Base-by-base conservation (phyloP, 2,113 vertebrate genomes). In the Falco punctatus region DNA sequence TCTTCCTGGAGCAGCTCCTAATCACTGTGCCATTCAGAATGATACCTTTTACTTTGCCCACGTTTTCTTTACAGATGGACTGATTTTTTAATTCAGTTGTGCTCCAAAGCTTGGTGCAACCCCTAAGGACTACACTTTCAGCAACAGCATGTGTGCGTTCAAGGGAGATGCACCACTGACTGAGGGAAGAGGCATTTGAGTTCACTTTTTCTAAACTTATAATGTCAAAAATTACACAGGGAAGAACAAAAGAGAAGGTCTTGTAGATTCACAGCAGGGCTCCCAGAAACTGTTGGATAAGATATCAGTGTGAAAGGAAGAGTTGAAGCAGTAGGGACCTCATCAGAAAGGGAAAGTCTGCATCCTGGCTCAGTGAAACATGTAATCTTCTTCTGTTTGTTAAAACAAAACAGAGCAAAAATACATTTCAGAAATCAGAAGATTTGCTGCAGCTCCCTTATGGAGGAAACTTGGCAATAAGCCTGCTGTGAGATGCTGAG, bases 361-460 rank as follows among this genome's bases (percentile, higher is more conserved):
- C 28, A 78, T 81, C 82, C 44, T 52, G 59, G 65, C 77, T 95
- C 83, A 94, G 69, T 82, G 82, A 93, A 96, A 95, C 86, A 69
- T 89, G 46, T 87, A 91, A 94, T 97, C 65, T 81, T 96, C 93
- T 80, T 81, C 77, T 84, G 52, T 84, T 86, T 91, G 72, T 74
- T 95, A 71, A 86, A 94, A 88, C 51, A 92, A 95, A 94, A 75
- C 65, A 81, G 33, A 6, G 8, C 30, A 90, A 93, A 96, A 94
- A 32, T 10, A 75, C 7, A 22, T 84, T 84, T 88, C 2, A 0
- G 65, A 89, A 92, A 92, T 67, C 75, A 46, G 71, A 86, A 92
- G 69, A 73, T 95, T 87, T 93, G 62, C 57, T 91, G 70, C 57
- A 89, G 70, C 35, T 94, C 77, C 61, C 57, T 85, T 52, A 64